Base-by-base conservation (phyloP, 2,113 vertebrate species). In the Fulica atra region DNA sequence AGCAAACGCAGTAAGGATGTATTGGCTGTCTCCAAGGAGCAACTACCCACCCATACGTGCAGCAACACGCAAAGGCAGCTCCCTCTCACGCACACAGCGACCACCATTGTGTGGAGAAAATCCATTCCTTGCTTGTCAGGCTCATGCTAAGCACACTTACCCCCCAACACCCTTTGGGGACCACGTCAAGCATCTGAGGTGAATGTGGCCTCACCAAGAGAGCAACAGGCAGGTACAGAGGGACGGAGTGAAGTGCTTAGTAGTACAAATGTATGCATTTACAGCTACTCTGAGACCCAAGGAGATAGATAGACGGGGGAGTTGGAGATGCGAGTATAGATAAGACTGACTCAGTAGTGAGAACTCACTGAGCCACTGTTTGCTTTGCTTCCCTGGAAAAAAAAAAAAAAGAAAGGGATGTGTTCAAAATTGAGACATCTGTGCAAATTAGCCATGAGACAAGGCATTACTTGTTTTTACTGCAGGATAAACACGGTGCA, bases 401-500 rank as follows among this genome's bases (percentile, higher is more conserved):
- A 60, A 59, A 60, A 13, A 12, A 44, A 44, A 44, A 15, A 15
- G 42, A 15, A 23, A 23, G 48, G 18, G 33, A 70, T n/a, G 71
- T 54, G 59, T 82, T 92, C 42, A 66, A 66, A 86, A 86, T 29
- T 76, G 65, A 90, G 66, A 86, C 71, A 88, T 80, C 54, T 36
- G 54, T 92, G 94, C 76, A 86, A 90, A 71, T 54, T 40, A 63
- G 50, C 68, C 70, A 3, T 2, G 46, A 77, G 86, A 70, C 93
- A 94, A 95, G 72, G 76, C 82, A 42, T 63, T 57, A 86, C 88
- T 92, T 94, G 92, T 81, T 88, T 85, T 63, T 29, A 33, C 76
- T 78, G 83, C 68, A 92, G 88, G 53, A 88, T 90, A 71, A 86
- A 90, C 80, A 54, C 1, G 0, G 88, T 60, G 76, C 92, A 74